Base-by-base conservation (phyloP, 2,888 invertebrate genomes). In the Lasius platythorax region DNA sequence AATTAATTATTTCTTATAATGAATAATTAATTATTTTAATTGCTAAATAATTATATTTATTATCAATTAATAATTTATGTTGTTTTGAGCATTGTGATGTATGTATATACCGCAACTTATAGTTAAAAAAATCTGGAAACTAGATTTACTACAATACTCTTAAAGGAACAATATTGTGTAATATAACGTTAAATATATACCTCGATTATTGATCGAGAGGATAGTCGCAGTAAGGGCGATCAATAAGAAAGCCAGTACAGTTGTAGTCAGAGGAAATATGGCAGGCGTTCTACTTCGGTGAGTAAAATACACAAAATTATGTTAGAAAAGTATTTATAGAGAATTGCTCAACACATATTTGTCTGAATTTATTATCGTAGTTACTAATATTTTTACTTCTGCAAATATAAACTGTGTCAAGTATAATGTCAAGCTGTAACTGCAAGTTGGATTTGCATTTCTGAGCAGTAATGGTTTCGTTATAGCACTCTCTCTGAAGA, bases 231-330 rank as follows among this genome's bases (percentile, higher is more conserved):
- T 82, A 74, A 83, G 83, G 63, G 81, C 85, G 91, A 93, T 93
- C 93, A 93, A 93, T 93, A 93, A 90, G 56, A 84, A 90, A 86
- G 75, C 85, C 89, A 91, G 91, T 87, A 85, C 87, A 90, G 78
- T 85, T 85, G 76, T 74, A 88, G 87, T 82, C 79, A 50, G 84
- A 88, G 84, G 74, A 83, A 88, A 86, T 86, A 93, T 94, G 94
- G 93, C 93, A 85, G 88, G 86, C 87, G 85, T 90, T 82, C 87
- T 93, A 85, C 91, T 94, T 83, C 90, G 91, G 94, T 94, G 84
- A 88, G 93, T 88, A 82, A 83, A 81, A 70, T 9, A 61, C 37
- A 70, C 72, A 46, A 43, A 66, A 58, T 50, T 66, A 11, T 73
- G 11, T 74, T 76, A 46, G 11, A 43, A n/a, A 23, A 30, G 2